Conservation (phyloP, 92 coral and sea anemone genomes). For the Scolanthus callimorphus region DNA sequence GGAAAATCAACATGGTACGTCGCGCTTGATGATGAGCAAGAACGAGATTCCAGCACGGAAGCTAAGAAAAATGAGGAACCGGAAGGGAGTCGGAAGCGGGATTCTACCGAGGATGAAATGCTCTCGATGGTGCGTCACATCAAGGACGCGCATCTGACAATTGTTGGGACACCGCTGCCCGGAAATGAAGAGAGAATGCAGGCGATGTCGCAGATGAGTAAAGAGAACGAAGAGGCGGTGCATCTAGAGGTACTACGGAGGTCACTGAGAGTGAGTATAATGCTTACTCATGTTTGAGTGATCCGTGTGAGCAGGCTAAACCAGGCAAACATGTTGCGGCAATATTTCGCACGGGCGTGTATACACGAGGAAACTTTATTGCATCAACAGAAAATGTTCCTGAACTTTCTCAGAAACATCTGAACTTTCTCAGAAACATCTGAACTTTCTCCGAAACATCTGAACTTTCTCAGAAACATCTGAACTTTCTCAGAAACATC, state of each 20-base stretch:
- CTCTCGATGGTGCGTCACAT: constrained; percentile 59
- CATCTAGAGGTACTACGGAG: constrained; percentile 61
- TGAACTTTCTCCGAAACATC: too few species aligned
- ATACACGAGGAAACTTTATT: too few species aligned
- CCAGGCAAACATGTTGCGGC: not conserved
- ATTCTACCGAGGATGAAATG: constrained; percentile 54
- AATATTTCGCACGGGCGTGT: not conserved
- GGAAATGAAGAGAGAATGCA: constrained; percentile 65
- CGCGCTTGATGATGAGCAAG: constrained; percentile 31
- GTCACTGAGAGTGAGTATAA: constrained; percentile 69
- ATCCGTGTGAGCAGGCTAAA: not conserved
- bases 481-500: too few species aligned
- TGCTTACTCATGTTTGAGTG: not conserved
- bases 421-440: too few species aligned
- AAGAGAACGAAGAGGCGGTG: constrained; percentile 29
- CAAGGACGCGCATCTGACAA: constrained; percentile 66
- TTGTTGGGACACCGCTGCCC: constrained; percentile 63
- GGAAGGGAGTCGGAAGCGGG: constrained; percentile 4
- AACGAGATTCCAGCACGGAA: constrained; percentile 39
- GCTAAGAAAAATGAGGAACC: too few species aligned
- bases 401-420: too few species aligned
- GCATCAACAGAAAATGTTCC: too few species aligned
- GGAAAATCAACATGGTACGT: constrained; percentile 56
- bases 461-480: too few species aligned
- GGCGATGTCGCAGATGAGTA: constrained; percentile 55